These are phyloP conservation scores for Eumacrocentrus americanus DNA, from an alignment of 2,888 invertebrate species.

Conservation along the genomic window DNA sequence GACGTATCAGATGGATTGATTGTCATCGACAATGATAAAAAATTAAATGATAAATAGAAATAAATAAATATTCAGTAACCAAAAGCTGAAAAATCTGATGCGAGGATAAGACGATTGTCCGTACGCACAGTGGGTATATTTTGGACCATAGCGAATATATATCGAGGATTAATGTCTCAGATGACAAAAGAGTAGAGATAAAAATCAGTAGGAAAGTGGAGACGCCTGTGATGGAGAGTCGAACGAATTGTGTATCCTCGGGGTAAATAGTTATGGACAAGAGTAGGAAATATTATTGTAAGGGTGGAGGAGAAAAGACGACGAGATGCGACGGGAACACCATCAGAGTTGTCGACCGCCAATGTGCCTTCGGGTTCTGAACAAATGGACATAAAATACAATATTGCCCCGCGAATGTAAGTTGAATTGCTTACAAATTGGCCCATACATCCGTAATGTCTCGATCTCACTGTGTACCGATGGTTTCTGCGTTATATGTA, in stretches of 20 bases:
- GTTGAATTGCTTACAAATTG: constrained; percentile 63
- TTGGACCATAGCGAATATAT: constrained; percentile 14
- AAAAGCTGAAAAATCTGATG: background rate
- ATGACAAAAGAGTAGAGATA: constrained; percentile 14
- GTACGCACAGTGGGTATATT: background rate
- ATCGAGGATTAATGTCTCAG: constrained; percentile 13
- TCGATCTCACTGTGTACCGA: constrained; percentile 47
- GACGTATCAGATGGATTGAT: too few species aligned
- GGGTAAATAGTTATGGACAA: constrained; percentile 22
- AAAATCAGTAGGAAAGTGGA: constrained; percentile 23
- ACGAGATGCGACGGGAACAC: constrained; percentile 6
- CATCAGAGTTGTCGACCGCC: constrained; percentile 7
- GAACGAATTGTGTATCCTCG: background rate
- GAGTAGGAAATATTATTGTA: constrained; percentile 19
- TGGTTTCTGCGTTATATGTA: constrained; percentile 27
- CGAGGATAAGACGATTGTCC: background rate
- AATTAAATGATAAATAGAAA: too few species aligned
- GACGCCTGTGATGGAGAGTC: background rate
- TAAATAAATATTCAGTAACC: too few species aligned
- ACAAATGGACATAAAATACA: constrained; percentile 52
- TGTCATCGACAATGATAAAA: too few species aligned
- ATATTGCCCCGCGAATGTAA: constrained; percentile 57
- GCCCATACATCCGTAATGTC: constrained; percentile 61
- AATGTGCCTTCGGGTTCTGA: background rate
- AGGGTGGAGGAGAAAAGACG: background rate